phyloP scores from a whole-genome alignment of 1,140 invertebrate genomes.

The Eubasilissa regina region DNA sequence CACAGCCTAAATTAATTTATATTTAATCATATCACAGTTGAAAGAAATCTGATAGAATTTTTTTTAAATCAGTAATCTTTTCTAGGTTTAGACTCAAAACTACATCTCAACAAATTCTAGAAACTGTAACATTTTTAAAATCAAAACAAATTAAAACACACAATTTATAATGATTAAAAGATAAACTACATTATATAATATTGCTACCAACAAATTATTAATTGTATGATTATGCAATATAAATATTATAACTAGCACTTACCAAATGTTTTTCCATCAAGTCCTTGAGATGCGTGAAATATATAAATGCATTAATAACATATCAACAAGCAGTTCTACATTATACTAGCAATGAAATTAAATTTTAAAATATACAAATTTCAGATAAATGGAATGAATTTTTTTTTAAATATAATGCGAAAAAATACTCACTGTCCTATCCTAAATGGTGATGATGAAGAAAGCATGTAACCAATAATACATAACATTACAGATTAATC shows the following conservation, averaged over 20 bases:
- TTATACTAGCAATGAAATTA: too few relatives aligned
- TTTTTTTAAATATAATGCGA: neutral
- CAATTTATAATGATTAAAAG: neutral
- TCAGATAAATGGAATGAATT: neutral
- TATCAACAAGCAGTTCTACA: too few relatives aligned
- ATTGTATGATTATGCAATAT: neutral
- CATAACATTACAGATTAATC: slow-evolving; percentile 4
- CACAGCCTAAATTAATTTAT: neutral
- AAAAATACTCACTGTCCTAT: slow-evolving; percentile 68
- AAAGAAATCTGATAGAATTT: neutral
- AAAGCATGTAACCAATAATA: slow-evolving; percentile 44
- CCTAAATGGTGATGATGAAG: slow-evolving; percentile 61
- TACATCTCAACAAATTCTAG: too few relatives aligned
- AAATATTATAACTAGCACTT: slow-evolving; percentile 54
- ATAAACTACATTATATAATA: too few relatives aligned
- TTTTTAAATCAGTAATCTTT: too few relatives aligned
- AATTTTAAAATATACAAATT: too few relatives aligned
- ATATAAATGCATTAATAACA: slow-evolving; percentile 6
- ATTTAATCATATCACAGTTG: neutral
- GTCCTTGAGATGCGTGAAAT: slow-evolving; percentile 62
- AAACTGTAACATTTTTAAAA: too few relatives aligned
- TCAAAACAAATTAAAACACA: neutral
- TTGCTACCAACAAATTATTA: too few relatives aligned
- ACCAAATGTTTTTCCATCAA: slow-evolving; percentile 66
- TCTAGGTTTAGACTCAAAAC: too few relatives aligned